Percentiles rank a stretch among this genome's conserved stretches.
Conservation (phyloP, 2,888 invertebrate species). For the Nemotelus nigrinus region DNA sequence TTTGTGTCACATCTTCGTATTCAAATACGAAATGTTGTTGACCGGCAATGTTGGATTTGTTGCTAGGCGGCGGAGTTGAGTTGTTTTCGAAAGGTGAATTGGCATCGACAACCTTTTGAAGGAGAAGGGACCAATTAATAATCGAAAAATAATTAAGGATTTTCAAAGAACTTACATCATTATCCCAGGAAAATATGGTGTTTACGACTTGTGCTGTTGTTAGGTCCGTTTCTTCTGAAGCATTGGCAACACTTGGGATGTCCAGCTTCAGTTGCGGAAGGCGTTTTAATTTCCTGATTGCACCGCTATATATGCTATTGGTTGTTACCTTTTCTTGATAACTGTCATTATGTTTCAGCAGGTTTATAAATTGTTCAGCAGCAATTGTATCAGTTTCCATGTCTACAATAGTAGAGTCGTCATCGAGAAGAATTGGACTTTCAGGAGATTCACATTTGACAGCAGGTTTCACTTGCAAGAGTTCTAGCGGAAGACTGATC, state of each 20-base stretch:
- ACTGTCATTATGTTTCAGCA: background rate
- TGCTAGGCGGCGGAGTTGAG: background rate
- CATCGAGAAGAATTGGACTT: background rate
- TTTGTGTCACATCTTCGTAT: constrained; percentile 25
- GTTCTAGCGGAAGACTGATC: background rate
- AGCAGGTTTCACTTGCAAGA: background rate
- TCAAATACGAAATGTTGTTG: background rate
- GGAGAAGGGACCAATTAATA: background rate
- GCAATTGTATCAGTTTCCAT: background rate
- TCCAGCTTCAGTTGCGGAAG: background rate
- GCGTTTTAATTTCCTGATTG: background rate
- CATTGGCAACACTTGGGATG: no score
- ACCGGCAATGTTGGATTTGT: background rate
- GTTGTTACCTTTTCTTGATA: background rate
- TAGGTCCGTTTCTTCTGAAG: background rate
- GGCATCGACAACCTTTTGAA: background rate
- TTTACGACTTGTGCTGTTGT: constrained; percentile 10
- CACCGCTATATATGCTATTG: background rate
- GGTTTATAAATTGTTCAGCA: background rate
- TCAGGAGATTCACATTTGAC: background rate
- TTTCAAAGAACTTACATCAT: constrained; percentile 9
- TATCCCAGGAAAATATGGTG: constrained; percentile 13
- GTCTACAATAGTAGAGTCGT: background rate
- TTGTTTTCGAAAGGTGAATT: background rate
- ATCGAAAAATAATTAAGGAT: background rate